Evolutionary conservation across 2,797 vertebrate species (phyloP).

Genomic region (Peromyscus nudipes): DNA sequence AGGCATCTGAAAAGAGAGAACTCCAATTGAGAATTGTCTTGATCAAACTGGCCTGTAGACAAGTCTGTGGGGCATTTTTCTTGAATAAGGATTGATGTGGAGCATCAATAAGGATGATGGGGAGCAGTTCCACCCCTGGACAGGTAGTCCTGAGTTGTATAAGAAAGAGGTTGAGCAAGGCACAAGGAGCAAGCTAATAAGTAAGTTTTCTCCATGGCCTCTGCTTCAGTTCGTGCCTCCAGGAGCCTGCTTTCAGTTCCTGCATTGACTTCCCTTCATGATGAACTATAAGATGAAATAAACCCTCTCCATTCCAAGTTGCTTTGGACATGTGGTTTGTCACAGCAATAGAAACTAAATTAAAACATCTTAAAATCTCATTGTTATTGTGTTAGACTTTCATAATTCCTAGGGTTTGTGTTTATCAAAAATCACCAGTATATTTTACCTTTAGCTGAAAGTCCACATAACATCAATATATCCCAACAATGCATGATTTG

Average conservation of each 20-base stretch:
- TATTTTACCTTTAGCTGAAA: slow-evolving; percentile 32
- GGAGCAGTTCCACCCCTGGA: neutral
- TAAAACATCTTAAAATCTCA: neutral
- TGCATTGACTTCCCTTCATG: neutral
- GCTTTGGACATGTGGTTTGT: neutral
- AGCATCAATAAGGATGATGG: no score
- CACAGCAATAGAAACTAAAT: neutral
- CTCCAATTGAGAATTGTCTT: neutral
- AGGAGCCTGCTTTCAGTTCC: neutral
- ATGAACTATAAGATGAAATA: neutral
- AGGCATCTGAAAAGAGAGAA: neutral
- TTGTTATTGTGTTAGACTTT: neutral
- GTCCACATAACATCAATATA: neutral
- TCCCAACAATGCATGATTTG: neutral
- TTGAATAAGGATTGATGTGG: neutral
- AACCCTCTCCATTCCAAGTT: neutral
- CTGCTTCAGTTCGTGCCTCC: neutral
- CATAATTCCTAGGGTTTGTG: neutral
- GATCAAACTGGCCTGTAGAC: neutral
- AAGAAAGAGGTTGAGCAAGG: neutral
- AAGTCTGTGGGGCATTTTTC: neutral
- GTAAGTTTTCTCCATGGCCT: neutral
- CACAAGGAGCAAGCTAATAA: neutral
- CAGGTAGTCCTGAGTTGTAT: neutral
- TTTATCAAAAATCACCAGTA: neutral